A percentile compares a stretch with the other conserved stretches of the same genome.
phyloP scores from a whole-genome alignment of 2,797 vertebrate species.

The Lutjanus argentimaculatus region DNA sequence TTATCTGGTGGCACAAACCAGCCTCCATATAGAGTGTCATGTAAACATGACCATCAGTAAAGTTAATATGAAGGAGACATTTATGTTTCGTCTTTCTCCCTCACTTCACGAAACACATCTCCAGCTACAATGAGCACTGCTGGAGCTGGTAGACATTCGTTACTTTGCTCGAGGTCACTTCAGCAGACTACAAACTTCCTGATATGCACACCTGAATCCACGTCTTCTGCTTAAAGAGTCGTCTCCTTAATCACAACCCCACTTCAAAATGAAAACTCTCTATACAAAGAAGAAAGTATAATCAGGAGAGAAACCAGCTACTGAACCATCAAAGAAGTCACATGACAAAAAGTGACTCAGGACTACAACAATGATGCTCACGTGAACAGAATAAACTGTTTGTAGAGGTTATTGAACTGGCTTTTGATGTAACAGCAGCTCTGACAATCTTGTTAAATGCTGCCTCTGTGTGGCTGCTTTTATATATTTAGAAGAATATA shows the following conservation, averaged over 20 bases:
- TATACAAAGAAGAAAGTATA: background rate
- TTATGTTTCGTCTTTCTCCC: background rate
- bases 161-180: background rate
- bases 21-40: background rate
- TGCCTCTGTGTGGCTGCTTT: constrained; percentile 54
- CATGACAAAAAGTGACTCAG: background rate
- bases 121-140: background rate
- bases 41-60: background rate
- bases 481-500: background rate
- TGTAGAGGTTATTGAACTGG: background rate
- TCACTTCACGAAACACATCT: background rate
- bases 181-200: background rate
- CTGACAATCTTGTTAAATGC: background rate
- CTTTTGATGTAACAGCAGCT: background rate
- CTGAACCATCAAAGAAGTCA: background rate
- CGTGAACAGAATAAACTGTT: background rate
- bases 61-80: background rate
- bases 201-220: background rate
- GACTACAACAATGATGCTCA: background rate
- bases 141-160: background rate
- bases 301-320: background rate
- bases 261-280: background rate
- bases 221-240: background rate
- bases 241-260: background rate
- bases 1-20: background rate